A percentile compares a stretch with the other conserved stretches of the same genome.
These are phyloP conservation scores for Macrocentrus cingulum DNA, from an alignment of 1,140 invertebrate genomes.

Conservation along the genomic window DNA sequence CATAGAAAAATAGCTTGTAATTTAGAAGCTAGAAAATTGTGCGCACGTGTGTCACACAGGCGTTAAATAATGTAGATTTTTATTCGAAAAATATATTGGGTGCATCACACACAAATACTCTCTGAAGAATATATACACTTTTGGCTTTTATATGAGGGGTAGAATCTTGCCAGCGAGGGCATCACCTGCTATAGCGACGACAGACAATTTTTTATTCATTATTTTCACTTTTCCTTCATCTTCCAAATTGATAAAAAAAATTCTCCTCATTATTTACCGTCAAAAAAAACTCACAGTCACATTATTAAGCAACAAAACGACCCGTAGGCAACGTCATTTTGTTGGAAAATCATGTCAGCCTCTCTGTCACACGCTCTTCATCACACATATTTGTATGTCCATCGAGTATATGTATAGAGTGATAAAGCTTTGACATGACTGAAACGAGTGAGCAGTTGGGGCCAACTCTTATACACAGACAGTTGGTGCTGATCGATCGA, in stretches of 20 bases:
- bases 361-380: too few relatives aligned
- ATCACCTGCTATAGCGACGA: conserved; percentile 8
- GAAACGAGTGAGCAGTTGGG: conserved; percentile 14
- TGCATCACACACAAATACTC: not conserved
- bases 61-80: conserved; percentile 37
- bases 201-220: conserved; percentile 14
- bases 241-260: conserved; percentile 12
- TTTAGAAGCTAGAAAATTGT: conserved; percentile 27
- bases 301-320: not conserved
- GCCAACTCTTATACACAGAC: not conserved
- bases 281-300: not conserved
- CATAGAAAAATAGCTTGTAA: conserved; percentile 41
- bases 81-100: conserved; percentile 21
- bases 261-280: not conserved
- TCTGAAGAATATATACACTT: not conserved
- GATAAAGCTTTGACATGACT: conserved; percentile 16
- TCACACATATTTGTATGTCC: too few relatives aligned
- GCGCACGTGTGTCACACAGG: conserved; percentile 25
- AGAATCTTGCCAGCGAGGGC: not conserved
- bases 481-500: conserved; percentile 16
- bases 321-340: too few relatives aligned
- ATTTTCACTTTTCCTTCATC: conserved; percentile 11
- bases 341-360: too few relatives aligned
- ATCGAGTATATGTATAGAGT: not conserved
- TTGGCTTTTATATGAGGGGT: not conserved